These are phyloP conservation scores for Cheilosia urbana DNA, from an alignment of 2,888 invertebrate genomes.

Conservation along the genomic window DNA sequence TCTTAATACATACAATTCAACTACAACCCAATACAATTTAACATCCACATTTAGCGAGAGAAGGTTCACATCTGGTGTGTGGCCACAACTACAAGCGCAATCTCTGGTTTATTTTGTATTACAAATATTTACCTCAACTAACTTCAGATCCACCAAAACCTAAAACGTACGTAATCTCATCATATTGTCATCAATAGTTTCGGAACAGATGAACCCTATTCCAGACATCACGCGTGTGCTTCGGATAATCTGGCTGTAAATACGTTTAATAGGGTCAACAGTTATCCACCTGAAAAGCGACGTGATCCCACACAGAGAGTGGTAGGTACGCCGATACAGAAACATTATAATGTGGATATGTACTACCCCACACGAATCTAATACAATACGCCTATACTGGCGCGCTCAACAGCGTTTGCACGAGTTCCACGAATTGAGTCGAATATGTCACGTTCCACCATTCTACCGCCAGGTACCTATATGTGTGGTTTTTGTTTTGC, in stretches of 20 bases:
- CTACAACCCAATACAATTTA: too few relatives aligned
- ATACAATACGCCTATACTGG: constrained; percentile 9
- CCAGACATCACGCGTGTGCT: constrained; percentile 13
- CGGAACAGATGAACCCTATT: background rate
- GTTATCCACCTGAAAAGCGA: constrained; percentile 26
- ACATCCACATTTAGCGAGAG: too few relatives aligned
- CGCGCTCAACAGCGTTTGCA: constrained; percentile 27
- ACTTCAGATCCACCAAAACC: too few relatives aligned
- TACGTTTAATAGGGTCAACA: constrained; percentile 31
- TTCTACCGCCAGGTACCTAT: too few relatives aligned
- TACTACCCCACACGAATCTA: constrained; percentile 11
- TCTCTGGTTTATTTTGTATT: too few relatives aligned
- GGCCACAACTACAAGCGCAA: too few relatives aligned
- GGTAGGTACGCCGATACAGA: background rate
- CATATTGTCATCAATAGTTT: background rate
- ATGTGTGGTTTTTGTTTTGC: constrained; percentile 34
- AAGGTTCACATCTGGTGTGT: too few relatives aligned
- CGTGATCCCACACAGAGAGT: constrained; percentile 5
- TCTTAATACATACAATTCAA: too few relatives aligned
- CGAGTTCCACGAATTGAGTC: constrained; percentile 34
- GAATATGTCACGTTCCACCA: constrained; percentile 17
- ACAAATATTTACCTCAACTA: too few relatives aligned
- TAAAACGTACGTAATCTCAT: too few relatives aligned
- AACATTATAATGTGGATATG: background rate
- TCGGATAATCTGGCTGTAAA: constrained; percentile 15